These are phyloP conservation scores for Nicator chloris DNA, from an alignment of 2,113 vertebrate species.

Conservation along the genomic window DNA sequence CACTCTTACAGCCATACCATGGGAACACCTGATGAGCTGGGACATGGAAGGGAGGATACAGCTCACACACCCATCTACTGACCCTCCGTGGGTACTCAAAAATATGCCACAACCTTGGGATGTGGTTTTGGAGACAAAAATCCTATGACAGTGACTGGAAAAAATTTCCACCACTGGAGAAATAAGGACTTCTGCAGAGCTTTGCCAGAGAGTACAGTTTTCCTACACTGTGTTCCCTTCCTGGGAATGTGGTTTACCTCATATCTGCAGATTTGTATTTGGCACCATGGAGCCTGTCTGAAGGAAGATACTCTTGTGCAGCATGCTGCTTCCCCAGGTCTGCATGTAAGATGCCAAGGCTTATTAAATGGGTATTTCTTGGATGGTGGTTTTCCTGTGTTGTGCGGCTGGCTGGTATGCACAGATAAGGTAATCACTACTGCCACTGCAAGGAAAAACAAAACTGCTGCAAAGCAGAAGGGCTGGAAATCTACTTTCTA, in stretches of 20 bases:
- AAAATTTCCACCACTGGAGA: not conserved
- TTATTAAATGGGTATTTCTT: constrained; percentile 36
- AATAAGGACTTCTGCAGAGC: not conserved
- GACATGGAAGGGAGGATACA: not conserved
- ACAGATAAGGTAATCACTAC: constrained; percentile 44
- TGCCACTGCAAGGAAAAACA: constrained; percentile 10
- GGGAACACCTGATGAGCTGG: not conserved
- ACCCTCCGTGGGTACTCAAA: not conserved
- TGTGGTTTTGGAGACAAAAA: not conserved
- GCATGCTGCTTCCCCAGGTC: not conserved
- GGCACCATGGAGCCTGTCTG: not conserved
- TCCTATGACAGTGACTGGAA: not conserved
- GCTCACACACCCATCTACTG: not conserved
- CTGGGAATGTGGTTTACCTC: not conserved
- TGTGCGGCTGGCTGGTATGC: constrained; percentile 15
- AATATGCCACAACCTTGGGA: not conserved
- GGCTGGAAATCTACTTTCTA: constrained; percentile 17
- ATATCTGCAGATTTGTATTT: not conserved
- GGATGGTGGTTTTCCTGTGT: constrained; percentile 25
- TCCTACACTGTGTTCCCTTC: not conserved
- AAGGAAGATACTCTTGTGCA: not conserved
- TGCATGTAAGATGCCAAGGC: not conserved
- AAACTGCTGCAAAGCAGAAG: constrained; percentile 17
- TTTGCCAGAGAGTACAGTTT: not conserved
- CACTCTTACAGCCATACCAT: not conserved